Evolutionary conservation across 35 echinoderm and acorn worm species (phyloP).

Genomic region (Hemicentrotus pulcherrimus): DNA sequence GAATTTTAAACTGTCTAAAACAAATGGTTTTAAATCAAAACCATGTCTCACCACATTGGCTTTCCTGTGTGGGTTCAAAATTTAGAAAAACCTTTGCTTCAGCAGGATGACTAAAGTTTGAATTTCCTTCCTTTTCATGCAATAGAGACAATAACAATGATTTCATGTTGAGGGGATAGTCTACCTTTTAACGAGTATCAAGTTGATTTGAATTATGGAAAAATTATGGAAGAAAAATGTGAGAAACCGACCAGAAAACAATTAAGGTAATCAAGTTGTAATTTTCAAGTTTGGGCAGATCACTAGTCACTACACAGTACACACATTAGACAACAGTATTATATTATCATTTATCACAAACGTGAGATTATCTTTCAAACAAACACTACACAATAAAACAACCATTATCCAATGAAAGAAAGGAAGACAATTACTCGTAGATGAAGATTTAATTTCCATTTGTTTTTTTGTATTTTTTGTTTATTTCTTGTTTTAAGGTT

Average conservation of each 20-base stretch:
- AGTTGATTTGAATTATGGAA: too few relatives aligned
- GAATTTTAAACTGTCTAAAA: too few relatives aligned
- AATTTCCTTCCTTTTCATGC: not conserved
- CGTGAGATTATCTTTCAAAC: not conserved
- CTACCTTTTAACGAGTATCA: not conserved
- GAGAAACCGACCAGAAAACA: too few relatives aligned
- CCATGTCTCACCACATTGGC: not conserved
- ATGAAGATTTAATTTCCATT: not conserved
- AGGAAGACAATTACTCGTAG: not conserved
- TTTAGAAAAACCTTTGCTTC: not conserved
- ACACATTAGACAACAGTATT: too few relatives aligned
- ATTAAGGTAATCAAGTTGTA: too few relatives aligned
- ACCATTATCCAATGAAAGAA: not conserved
- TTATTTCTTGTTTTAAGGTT: conserved; percentile 13
- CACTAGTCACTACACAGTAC: too few relatives aligned
- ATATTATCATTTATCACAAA: too few relatives aligned
- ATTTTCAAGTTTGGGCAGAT: too few relatives aligned
- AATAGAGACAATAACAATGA: not conserved
- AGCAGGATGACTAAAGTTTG: not conserved
- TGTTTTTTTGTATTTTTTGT: not conserved
- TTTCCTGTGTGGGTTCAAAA: not conserved
- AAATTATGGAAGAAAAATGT: too few relatives aligned
- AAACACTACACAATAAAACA: not conserved
- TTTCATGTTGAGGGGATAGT: not conserved
- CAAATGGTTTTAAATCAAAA: not conserved